Percentiles rank a stretch among this genome's conserved stretches.
Evolutionary conservation across 2,888 invertebrate species (phyloP).

Genomic region (Chrysotoxum bicinctum): DNA sequence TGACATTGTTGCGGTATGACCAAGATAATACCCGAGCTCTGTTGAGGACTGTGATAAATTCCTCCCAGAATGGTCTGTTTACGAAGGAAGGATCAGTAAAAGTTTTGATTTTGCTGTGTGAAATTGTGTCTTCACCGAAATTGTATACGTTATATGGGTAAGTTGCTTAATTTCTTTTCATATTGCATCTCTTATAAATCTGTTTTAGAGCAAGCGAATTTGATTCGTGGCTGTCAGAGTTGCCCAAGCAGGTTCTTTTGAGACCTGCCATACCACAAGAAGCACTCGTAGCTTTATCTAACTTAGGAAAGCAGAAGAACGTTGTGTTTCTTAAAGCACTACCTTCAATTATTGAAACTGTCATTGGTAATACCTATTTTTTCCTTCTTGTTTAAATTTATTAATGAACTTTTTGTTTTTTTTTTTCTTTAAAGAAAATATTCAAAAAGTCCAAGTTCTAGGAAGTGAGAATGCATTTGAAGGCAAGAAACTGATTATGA

Average conservation of each 20-base stretch:
- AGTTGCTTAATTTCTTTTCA: conserved; percentile 23
- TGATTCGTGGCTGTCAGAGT: conserved; percentile 82
- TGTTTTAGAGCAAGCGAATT: conserved; percentile 78
- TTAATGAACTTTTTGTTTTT: neutral
- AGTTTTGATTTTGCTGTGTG: conserved; percentile 82
- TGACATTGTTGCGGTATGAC: conserved; percentile 71
- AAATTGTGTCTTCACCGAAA: conserved; percentile 81
- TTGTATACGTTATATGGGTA: conserved; percentile 79
- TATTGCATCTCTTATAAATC: neutral
- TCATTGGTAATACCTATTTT: conserved; percentile 80
- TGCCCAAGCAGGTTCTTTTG: conserved; percentile 84
- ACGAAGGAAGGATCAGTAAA: conserved; percentile 78
- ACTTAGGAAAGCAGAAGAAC: conserved; percentile 84
- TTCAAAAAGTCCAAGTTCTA: conserved; percentile 77
- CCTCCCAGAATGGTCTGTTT: conserved; percentile 75
- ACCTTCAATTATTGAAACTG: conserved; percentile 80
- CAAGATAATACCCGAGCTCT: conserved; percentile 76
- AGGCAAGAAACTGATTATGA: conserved; percentile 83
- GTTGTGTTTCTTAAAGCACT: conserved; percentile 82
- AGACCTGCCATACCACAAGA: conserved; percentile 82
- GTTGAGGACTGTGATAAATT: conserved; percentile 76
- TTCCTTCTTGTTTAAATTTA: too few relatives aligned
- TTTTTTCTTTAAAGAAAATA: conserved; percentile 71
- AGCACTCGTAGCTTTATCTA: conserved; percentile 84
- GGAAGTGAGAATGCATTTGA: conserved; percentile 80